Percentiles rank a stretch among this genome's conserved stretches.
Evolutionary conservation across 2,113 vertebrate genomes (phyloP).

Genomic region (Sceloporus tristichus): DNA sequence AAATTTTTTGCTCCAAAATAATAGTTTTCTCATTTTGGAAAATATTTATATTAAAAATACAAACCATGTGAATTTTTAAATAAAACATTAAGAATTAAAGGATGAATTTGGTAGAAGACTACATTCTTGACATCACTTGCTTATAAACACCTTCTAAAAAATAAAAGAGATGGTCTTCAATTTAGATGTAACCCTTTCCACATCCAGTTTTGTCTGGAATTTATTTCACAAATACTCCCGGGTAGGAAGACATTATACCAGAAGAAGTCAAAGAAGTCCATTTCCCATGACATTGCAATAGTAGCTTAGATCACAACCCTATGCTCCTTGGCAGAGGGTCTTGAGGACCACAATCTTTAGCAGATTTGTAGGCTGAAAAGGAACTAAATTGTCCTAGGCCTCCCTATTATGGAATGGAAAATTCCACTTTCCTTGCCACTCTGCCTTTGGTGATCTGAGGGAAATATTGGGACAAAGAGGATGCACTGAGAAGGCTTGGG

Average conservation of each 20-base stretch:
- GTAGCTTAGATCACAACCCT: not conserved
- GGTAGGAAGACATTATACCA: not conserved
- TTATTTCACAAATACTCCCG: not conserved
- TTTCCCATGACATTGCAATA: not conserved
- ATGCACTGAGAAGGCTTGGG: too few relatives aligned
- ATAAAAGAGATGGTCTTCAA: not conserved
- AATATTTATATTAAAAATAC: not conserved
- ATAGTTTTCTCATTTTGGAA: not conserved
- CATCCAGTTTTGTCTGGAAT: not conserved
- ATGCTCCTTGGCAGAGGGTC: not conserved
- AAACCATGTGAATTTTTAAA: not conserved
- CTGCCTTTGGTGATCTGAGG: not conserved
- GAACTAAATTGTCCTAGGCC: not conserved
- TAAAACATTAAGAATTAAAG: too few relatives aligned
- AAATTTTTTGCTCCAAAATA: not conserved
- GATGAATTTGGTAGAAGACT: not conserved
- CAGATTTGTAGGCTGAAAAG: not conserved
- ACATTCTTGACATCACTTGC: not conserved
- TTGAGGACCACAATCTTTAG: not conserved
- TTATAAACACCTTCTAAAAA: not conserved
- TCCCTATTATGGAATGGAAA: not conserved
- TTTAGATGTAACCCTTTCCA: not conserved
- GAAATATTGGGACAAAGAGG: not conserved
- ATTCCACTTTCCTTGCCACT: too few relatives aligned
- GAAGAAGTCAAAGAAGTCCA: not conserved